Evolutionary conservation across 2,888 invertebrate genomes (phyloP).

Genomic region (Bugula neritina): DNA sequence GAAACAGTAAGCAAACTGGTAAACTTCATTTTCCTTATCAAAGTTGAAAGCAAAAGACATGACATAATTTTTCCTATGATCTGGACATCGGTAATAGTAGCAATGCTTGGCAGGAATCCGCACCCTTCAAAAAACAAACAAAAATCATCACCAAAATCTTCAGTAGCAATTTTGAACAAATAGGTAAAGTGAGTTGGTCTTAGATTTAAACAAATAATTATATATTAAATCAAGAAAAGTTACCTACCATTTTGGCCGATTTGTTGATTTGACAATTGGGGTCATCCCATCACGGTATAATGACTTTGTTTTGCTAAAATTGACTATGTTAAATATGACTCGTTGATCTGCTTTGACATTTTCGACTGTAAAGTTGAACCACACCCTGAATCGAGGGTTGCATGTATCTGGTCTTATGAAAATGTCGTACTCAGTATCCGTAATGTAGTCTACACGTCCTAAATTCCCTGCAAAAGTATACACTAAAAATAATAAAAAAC

Average conservation of each 20-base stretch:
- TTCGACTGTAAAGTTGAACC: constrained; percentile 98
- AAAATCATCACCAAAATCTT: no score
- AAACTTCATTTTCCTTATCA: constrained; percentile 87
- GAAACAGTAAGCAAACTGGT: constrained; percentile 86
- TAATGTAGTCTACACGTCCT: constrained; percentile 86
- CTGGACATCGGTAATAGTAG: constrained; percentile 83
- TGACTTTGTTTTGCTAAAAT: constrained; percentile 85
- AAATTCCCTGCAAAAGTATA: constrained; percentile 63
- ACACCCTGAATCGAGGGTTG: constrained; percentile 82
- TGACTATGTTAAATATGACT: constrained; percentile 93
- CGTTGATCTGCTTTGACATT: constrained; percentile 88
- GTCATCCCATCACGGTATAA: constrained; percentile 84
- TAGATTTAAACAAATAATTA: no score
- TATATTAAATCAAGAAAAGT: no score
- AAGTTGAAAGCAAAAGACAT: constrained; percentile 90
- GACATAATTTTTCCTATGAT: constrained; percentile 79
- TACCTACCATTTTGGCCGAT: constrained; percentile 79
- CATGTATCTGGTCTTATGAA: constrained; percentile 94
- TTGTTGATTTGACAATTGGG: constrained; percentile 85
- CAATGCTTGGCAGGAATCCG: constrained; percentile 65
- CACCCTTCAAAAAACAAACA: constrained; percentile 39
- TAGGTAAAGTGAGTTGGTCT: no score
- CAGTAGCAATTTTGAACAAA: no score
- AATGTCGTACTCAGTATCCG: constrained; percentile 90
- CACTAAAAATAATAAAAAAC: not conserved